Evolutionary conservation across 2,888 invertebrate genomes (phyloP), one percentile per base, ranked within the genome.

Genomic region (Caradrina kadenii): DNA sequence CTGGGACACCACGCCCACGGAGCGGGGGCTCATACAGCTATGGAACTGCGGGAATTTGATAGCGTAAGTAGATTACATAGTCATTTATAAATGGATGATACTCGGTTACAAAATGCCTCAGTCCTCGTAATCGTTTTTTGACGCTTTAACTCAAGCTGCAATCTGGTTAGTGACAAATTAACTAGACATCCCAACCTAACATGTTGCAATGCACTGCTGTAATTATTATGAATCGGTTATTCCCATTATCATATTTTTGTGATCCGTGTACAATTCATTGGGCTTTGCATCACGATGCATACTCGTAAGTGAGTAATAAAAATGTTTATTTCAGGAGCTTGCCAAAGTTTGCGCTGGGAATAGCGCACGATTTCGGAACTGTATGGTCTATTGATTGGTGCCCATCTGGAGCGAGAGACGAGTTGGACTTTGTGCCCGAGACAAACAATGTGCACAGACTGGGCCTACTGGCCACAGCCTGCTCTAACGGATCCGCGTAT

Each of bases 351-450:
- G 95, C 93, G 15, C 96, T 97, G 69, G 96, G 96, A 5, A 88
- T 98, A 71, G 96, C 96, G 1, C 97, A 97, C 83, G 94, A 97
- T 45, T 96, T 92, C 79, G 98, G 98, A 13, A 96, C 96, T 1
- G 93, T 97, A 22, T 97, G 97, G 97, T 95, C 96, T 35, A 92
- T 98, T 92, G 97, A 97, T 82, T 98, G 98, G 98, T 98, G 98
- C 89, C 98, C 98, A 8, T 97, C 97, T 0, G 98, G 98, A 13
- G 96, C 97, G 71, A 96, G 97, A 77, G 96, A 97, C 68, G 7
- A 11, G 0, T 49, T 73, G 8, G 59, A 79, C 52, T 6, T 17
- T 3, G 61, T 67, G 7, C 53, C 56, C 0, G 31, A 59, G 17
- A 5, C 31, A 7, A 60, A 67, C 21, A 56, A 55, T 42, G 21